Evolutionary conservation across 2,797 vertebrate genomes (phyloP).

Genomic region (Artibeus jamaicensis): DNA sequence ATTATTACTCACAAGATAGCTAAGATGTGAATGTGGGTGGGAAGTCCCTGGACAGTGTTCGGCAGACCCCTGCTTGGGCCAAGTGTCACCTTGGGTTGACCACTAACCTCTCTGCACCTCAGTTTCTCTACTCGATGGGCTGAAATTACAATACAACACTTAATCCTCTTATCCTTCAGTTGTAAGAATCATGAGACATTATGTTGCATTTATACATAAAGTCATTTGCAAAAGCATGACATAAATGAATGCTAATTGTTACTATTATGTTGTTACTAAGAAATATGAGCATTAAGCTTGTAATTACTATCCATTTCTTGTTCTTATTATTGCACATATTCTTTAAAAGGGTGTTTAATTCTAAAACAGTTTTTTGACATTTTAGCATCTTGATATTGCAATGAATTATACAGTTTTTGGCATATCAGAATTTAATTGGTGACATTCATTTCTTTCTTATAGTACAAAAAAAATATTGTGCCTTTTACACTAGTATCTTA

Average conservation of each 20-base stretch:
- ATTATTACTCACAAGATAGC: background rate
- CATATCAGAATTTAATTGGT: background rate
- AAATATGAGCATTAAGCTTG: background rate
- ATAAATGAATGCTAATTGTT: background rate
- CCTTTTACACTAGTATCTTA: background rate
- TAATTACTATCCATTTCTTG: background rate
- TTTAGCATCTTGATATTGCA: background rate
- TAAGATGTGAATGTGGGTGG: background rate
- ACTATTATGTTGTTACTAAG: background rate
- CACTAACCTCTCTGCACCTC: background rate
- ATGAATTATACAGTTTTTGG: background rate
- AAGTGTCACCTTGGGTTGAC: background rate
- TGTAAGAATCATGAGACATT: background rate
- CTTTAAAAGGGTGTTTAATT: background rate
- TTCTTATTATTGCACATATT: conserved; percentile 3
- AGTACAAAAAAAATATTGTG: background rate
- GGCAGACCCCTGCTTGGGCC: background rate
- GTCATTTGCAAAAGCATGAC: background rate
- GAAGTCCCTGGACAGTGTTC: background rate
- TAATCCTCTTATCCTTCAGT: background rate
- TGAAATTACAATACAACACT: background rate
- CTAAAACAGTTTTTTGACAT: background rate
- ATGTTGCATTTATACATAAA: background rate
- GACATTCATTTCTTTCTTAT: background rate
- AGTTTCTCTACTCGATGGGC: background rate